Conservation (phyloP, 2,797 vertebrate genomes). For the Eupleurogrammus muticus region DNA sequence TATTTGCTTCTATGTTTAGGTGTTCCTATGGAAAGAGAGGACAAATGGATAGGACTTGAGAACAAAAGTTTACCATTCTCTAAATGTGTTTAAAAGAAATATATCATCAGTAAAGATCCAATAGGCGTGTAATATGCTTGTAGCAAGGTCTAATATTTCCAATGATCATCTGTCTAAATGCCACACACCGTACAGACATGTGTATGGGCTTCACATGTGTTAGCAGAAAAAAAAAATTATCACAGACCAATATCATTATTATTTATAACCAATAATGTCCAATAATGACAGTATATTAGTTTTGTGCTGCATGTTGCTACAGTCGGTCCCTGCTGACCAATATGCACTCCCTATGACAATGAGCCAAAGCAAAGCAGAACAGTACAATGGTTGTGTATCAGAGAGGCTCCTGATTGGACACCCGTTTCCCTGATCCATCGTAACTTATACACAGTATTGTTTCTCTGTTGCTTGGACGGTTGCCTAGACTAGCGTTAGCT, state of each 20-base stretch:
- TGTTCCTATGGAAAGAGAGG: too few species aligned
- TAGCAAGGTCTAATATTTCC: too few species aligned
- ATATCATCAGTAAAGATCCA: too few species aligned
- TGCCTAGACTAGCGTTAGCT: constrained; percentile 32
- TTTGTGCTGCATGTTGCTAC: background rate
- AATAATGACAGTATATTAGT: background rate
- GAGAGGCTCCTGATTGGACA: constrained; percentile 17
- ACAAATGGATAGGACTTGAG: too few species aligned
- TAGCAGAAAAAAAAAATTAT: background rate
- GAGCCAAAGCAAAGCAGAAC: constrained; percentile 23
- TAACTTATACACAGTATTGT: constrained; percentile 48
- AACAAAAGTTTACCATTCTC: too few species aligned
- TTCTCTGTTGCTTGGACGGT: constrained; percentile 56
- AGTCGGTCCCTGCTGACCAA: constrained; percentile 14
- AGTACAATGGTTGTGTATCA: constrained; percentile 17
- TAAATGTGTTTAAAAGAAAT: too few species aligned
- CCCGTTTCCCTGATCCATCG: constrained; percentile 11
- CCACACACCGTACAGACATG: too few species aligned
- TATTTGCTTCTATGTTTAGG: background rate
- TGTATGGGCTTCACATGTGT: too few species aligned
- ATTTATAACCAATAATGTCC: background rate
- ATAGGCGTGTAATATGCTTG: too few species aligned
- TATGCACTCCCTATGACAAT: constrained; percentile 1
- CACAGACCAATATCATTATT: constrained; percentile 1
- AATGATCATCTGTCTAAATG: too few species aligned